Evolutionary conservation across 2,113 vertebrate species (phyloP), one percentile per base, ranked within the genome.

Genomic region (Syrmaticus mikado): DNA sequence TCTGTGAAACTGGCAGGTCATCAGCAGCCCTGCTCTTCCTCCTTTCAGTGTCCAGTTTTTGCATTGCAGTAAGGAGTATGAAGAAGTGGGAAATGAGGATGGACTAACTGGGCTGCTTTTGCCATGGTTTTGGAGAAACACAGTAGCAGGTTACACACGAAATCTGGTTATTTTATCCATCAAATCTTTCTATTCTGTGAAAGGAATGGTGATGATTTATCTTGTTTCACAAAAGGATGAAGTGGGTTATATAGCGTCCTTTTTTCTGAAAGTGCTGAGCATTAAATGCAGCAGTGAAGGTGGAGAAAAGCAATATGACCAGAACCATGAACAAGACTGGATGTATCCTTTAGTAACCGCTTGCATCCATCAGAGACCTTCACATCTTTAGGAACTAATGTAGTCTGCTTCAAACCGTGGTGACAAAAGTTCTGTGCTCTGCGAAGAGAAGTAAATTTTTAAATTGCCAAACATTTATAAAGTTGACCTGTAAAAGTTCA

Each of bases 281-380:
- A n/a, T 64, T 19, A 16, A 61, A 43, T 78, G 21, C 57, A 78
- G 10, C 46, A 67, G 8, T 87, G 70, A 55, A 64, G 32, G 38
- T 74, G n/a, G 28, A 46, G 24, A 41, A 41, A 30, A 62, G 34
- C n/a, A 61, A n/a, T 11, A 32, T 82, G 30, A 27, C 34, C 38
- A 46, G 57, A 65, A 20, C 6, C 13, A 0, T 65, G 1, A 48
- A 6, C 10, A 4, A 28, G 21, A 18, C 18, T 78, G 46, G 12
- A 53, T 16, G 30, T 78, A 46, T 91, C 28, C 76, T 50, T 66
- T 57, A 52, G 19, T 78, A 40, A 14, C 32, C 64, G 52, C 74
- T 22, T 61, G 28, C 17, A 43, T 43, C 30, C 43, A 52, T 34
- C 28, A 75, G 85, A 89, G 68, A 16, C 64, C 1, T 67, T 28